A percentile compares a stretch with the other conserved stretches of the same genome.
Evolutionary conservation across 2,888 invertebrate genomes (phyloP).

Genomic region (Coleophora flavipennella): DNA sequence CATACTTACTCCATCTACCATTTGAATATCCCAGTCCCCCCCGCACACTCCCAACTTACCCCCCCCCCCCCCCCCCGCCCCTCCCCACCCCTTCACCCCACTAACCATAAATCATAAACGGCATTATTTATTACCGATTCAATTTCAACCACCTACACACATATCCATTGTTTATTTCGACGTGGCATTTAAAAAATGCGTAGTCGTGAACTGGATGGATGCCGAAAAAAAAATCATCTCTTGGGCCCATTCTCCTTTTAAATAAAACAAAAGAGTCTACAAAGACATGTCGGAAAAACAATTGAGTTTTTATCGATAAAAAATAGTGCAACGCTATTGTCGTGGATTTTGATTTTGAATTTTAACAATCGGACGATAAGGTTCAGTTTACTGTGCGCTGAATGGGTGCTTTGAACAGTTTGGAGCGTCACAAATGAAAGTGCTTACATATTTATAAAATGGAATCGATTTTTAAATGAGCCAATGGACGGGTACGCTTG

Average conservation of each 20-base stretch:
- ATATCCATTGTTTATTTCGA: conserved; percentile 52
- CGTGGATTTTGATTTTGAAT: conserved; percentile 23
- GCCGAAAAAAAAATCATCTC: conserved; percentile 47
- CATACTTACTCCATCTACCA: background rate
- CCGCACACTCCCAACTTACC: background rate
- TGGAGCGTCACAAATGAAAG: conserved; percentile 39
- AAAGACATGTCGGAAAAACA: conserved; percentile 70
- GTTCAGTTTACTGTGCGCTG: conserved; percentile 13
- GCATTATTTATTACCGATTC: conserved; percentile 67
- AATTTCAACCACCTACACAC: conserved; percentile 58
- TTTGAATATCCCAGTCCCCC: conserved; percentile 1
- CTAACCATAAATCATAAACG: conserved; percentile 56
- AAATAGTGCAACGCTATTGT: conserved; percentile 32
- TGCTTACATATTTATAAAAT: conserved; percentile 72
- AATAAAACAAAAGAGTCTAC: conserved; percentile 69
- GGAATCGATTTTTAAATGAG: conserved; percentile 71
- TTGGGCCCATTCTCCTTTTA: conserved; percentile 52
- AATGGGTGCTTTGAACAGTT: conserved; percentile 20
- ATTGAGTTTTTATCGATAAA: conserved; percentile 41
- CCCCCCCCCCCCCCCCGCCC: conserved; percentile 15
- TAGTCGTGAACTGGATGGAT: conserved; percentile 32
- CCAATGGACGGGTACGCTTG: conserved; percentile 54
- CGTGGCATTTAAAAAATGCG: conserved; percentile 35
- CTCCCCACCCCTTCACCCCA: conserved; percentile 11
- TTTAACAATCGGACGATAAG: conserved; percentile 14